These are phyloP conservation scores for Chorisops tibialis DNA, from an alignment of 2,888 invertebrate species.

Conservation along the genomic window DNA sequence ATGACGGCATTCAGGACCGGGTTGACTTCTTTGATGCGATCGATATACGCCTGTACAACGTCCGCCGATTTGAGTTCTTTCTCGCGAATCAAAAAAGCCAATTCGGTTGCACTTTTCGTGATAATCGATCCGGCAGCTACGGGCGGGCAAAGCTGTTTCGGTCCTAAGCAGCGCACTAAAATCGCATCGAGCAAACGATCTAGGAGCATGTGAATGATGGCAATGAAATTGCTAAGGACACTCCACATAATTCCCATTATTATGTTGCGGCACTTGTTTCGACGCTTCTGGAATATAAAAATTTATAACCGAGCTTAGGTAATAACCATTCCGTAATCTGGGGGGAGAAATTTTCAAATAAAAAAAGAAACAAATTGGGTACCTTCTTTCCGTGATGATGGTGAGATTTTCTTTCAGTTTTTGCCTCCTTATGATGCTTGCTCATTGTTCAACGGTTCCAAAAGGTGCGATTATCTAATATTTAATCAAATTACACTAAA, in stretches of 20 bases:
- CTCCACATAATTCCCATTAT: constrained; percentile 17
- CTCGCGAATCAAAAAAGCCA: constrained; percentile 66
- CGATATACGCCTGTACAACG: constrained; percentile 70
- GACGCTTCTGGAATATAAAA: neutral
- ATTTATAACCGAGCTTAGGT: too few species aligned
- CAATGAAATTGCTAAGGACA: neutral
- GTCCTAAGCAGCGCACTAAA: constrained; percentile 46
- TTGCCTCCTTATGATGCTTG: too few species aligned
- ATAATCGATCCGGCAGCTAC: constrained; percentile 46
- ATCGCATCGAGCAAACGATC: constrained; percentile 43
- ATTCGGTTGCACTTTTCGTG: constrained; percentile 62
- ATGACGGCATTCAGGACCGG: constrained; percentile 77
- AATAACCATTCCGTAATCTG: too few species aligned
- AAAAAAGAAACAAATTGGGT: too few species aligned
- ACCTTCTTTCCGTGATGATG: too few species aligned
- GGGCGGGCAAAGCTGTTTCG: constrained; percentile 41
- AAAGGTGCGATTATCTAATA: too few species aligned
- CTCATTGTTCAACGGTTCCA: too few species aligned
- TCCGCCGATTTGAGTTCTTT: constrained; percentile 64
- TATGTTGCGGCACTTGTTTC: constrained; percentile 3
- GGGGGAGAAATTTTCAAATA: too few species aligned
- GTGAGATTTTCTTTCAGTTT: too few species aligned
- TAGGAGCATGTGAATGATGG: constrained; percentile 38
- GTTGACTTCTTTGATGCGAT: constrained; percentile 70
- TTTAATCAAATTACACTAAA: too few species aligned